A percentile compares a stretch with the other conserved stretches of the same genome.
Conservation (phyloP, 2,113 vertebrate genomes). For the Lamprologus tigripictilis region DNA sequence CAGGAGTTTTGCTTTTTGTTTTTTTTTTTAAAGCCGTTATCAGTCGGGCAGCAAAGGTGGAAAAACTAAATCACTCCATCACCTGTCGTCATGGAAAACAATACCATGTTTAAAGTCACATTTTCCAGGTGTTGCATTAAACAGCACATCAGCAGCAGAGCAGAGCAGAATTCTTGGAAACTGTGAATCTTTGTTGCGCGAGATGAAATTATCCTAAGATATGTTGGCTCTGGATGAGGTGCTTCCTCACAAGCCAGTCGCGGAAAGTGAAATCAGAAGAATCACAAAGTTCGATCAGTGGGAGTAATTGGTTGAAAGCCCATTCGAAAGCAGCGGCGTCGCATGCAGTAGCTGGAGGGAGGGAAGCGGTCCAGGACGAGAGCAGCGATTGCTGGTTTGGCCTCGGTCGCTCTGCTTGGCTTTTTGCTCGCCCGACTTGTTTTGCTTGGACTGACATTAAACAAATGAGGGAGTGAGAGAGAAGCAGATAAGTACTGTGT, state of each 20-base stretch:
- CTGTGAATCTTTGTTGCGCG: neutral
- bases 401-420: constrained; percentile 23
- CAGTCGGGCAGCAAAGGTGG: neutral
- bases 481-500: neutral
- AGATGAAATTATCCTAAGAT: neutral
- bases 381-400: constrained; percentile 21
- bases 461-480: neutral
- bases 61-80: neutral
- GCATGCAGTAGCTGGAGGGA: neutral
- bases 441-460: constrained; percentile 55
- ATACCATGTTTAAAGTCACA: neutral
- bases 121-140: neutral
- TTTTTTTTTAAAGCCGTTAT: neutral
- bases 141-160: neutral
- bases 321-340: neutral
- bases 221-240: neutral
- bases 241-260: neutral
- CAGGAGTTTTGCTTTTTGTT: neutral
- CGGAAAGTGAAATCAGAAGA: neutral
- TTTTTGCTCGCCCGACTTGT: constrained; percentile 52
- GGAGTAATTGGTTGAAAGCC: neutral
- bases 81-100: neutral
- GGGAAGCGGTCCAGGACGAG: constrained; percentile 8
- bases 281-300: neutral
- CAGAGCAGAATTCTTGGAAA: neutral